phyloP scores from a whole-genome alignment of 2,113 vertebrate genomes.

The Opisthocomus hoazin region DNA sequence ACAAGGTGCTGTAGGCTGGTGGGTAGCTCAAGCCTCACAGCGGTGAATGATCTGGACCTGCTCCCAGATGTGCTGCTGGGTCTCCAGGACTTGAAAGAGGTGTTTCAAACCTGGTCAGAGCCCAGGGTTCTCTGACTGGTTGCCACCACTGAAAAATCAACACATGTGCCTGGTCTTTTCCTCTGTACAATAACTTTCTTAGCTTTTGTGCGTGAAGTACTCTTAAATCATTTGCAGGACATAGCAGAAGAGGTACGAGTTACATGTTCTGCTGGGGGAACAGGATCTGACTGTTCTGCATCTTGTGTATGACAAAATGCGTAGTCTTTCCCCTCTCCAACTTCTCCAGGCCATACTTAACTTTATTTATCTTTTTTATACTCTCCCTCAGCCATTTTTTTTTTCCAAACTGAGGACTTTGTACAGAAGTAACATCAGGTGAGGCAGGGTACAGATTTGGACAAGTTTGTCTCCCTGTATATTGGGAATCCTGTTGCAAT shows the following conservation, averaged over 20 bases:
- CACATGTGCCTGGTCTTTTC: background rate
- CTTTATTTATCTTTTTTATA: background rate
- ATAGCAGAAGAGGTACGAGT: background rate
- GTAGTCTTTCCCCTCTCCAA: background rate
- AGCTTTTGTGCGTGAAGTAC: background rate
- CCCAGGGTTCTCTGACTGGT: background rate
- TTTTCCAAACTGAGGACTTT: background rate
- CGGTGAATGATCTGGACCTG: background rate
- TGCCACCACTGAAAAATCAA: background rate
- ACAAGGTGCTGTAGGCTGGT: background rate
- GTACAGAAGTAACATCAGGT: background rate
- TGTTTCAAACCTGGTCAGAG: background rate
- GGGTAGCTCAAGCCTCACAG: background rate
- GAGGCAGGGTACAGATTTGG: background rate
- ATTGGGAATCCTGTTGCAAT: background rate
- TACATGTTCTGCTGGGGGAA: background rate
- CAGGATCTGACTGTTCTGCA: background rate
- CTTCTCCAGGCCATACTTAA: background rate
- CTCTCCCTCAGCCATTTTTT: background rate
- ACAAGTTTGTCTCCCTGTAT: background rate
- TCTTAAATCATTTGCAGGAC: background rate
- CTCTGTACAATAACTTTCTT: background rate
- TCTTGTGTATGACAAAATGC: accelerated
- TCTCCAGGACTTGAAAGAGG: background rate
- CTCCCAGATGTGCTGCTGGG: constrained; percentile 8